phyloP scores from a whole-genome alignment of 2,888 invertebrate genomes.

The Epiblema foenella region DNA sequence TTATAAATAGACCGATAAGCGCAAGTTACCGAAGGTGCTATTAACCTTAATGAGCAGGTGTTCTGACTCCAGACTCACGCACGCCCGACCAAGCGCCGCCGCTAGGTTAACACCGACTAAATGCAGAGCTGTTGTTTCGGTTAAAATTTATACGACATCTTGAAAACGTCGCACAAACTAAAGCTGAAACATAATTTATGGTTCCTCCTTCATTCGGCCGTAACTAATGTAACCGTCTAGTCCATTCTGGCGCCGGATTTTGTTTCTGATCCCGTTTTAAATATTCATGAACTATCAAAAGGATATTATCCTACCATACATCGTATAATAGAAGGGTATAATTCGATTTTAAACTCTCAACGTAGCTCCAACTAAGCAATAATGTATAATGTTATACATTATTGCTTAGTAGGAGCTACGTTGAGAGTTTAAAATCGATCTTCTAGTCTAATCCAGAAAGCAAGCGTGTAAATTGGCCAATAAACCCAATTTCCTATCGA shows the following conservation, averaged over 20 bases:
- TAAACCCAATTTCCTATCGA: slow-evolving; percentile 32
- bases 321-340: not conserved
- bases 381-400: too few relatives aligned
- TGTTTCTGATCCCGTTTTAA: not conserved
- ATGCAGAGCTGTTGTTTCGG: slow-evolving; percentile 36
- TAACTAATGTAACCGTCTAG: slow-evolving; percentile 32
- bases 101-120: slow-evolving; percentile 35
- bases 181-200: slow-evolving; percentile 40
- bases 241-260: slow-evolving; percentile 2
- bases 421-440: too few relatives aligned
- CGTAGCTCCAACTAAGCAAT: not conserved
- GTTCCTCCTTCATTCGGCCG: slow-evolving; percentile 24
- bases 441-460: slow-evolving; percentile 14
- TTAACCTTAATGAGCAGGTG: slow-evolving; percentile 59
- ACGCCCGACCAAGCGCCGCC: slow-evolving; percentile 32
- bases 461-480: slow-evolving; percentile 23
- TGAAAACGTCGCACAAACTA: slow-evolving; percentile 36
- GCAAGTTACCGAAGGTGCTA: slow-evolving; percentile 55
- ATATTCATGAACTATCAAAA: slow-evolving; percentile 2
- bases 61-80: slow-evolving; percentile 39
- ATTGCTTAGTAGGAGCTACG: too few relatives aligned
- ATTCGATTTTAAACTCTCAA: slow-evolving; percentile 1
- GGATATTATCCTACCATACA: not conserved
- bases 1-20: slow-evolving; percentile 67
- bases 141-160: slow-evolving; percentile 43